A percentile compares a stretch with the other conserved stretches of the same genome.
Conservation (phyloP, 2,113 vertebrate genomes). For the Acinonyx jubatus region DNA sequence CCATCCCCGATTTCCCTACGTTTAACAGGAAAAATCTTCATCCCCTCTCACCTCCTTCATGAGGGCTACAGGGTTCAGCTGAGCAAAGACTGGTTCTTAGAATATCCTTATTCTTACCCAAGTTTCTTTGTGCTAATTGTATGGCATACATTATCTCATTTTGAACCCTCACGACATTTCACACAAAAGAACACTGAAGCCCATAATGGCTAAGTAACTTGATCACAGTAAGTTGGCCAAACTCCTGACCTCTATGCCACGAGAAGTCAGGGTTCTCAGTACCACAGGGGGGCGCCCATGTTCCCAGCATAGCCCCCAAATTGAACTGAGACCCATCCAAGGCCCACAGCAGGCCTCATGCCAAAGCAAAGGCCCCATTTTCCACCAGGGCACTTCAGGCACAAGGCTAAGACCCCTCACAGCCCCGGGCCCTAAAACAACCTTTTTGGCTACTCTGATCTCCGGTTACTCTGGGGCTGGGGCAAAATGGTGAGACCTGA, state of each 20-base stretch:
- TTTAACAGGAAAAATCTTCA: neutral
- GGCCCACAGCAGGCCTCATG: accelerated
- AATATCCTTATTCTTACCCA: neutral
- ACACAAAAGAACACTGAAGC: neutral
- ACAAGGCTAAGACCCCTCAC: neutral
- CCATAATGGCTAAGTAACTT: neutral
- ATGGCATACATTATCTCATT: neutral
- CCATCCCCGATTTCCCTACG: neutral
- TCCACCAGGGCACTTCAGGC: neutral
- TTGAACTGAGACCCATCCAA: neutral
- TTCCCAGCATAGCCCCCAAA: neutral
- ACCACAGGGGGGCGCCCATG: neutral
- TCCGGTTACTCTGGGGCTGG: neutral
- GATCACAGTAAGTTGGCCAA: neutral
- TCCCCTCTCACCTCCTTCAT: neutral
- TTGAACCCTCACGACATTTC: neutral
- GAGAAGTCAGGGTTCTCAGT: neutral
- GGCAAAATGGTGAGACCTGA: neutral
- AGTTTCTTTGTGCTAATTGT: neutral
- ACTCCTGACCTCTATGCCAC: neutral
- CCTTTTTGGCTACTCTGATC: neutral
- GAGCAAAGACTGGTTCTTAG: neutral
- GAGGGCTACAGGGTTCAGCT: neutral
- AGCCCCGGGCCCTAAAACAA: neutral
- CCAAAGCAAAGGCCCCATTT: neutral